These are phyloP conservation scores for Anser cygnoides DNA, from an alignment of 2,113 vertebrate genomes.

Conservation along the genomic window DNA sequence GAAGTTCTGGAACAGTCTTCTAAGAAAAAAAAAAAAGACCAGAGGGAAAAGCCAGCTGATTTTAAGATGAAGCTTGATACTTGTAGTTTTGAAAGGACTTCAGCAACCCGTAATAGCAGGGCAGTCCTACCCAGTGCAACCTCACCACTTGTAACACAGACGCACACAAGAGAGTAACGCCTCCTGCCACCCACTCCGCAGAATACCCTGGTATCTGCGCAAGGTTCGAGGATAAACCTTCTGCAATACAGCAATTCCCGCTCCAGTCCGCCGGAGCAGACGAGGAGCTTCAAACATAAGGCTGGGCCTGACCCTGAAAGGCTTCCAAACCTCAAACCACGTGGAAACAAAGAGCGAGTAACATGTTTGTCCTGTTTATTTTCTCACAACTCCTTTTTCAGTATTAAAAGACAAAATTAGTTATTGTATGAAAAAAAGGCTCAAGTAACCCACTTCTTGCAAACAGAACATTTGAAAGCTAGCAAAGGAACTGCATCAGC, in stretches of 20 bases:
- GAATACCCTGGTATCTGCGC: rapidly evolving
- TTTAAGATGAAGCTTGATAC: neutral
- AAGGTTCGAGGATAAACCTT: too few relatives aligned
- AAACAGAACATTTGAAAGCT: neutral
- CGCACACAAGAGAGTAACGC: too few relatives aligned
- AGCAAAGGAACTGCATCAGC: neutral
- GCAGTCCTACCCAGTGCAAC: rapidly evolving
- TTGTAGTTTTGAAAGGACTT: neutral
- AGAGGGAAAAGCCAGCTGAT: neutral
- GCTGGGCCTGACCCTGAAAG: neutral
- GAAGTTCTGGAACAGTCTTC: neutral
- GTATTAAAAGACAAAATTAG: neutral
- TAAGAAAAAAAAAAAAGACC: neutral
- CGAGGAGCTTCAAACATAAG: rapidly evolving
- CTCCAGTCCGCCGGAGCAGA: neutral
- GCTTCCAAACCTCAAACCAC: neutral
- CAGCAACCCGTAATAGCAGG: neutral
- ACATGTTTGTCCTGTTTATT: neutral
- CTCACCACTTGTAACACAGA: too few relatives aligned
- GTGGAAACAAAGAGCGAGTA: rapidly evolving
- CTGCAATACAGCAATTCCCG: too few relatives aligned
- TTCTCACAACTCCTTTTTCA: neutral
- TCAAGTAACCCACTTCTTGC: neutral
- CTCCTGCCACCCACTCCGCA: neutral
- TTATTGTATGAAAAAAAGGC: neutral